Conservation (phyloP, 1,140 invertebrate species). For the Parapsyche elsis region DNA sequence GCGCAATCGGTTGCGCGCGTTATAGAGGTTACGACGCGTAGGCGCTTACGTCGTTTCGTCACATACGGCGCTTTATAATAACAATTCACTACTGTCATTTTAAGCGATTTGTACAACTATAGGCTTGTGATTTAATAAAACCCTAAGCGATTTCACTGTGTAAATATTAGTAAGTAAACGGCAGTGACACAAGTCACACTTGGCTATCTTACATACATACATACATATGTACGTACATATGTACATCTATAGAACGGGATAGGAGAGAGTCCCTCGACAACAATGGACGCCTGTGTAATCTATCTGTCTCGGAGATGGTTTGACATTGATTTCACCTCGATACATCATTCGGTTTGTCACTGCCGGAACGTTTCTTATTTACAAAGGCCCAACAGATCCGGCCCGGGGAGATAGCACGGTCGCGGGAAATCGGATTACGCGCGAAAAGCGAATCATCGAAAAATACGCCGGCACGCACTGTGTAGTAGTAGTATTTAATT, state of each 20-base stretch:
- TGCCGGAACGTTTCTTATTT: slow-evolving; percentile 17
- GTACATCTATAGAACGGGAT: neutral
- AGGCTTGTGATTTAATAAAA: too few relatives aligned
- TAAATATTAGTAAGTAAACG: too few relatives aligned
- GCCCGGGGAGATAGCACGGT: slow-evolving; percentile 4
- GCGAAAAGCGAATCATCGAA: slow-evolving; percentile 15
- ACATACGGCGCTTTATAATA: too few relatives aligned
- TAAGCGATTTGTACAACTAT: too few relatives aligned
- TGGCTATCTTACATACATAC: neutral
- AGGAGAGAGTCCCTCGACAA: too few relatives aligned
- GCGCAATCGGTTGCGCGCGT: too few relatives aligned
- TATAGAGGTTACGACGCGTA: too few relatives aligned
- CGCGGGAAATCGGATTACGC: slow-evolving; percentile 36
- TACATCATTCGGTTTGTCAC: slow-evolving; percentile 51
- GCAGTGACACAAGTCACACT: too few relatives aligned
- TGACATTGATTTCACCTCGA: slow-evolving; percentile 51
- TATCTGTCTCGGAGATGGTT: slow-evolving; percentile 43
- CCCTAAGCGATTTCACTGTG: too few relatives aligned
- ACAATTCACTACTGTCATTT: too few relatives aligned
- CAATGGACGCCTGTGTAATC: slow-evolving; percentile 17
- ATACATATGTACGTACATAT: neutral
- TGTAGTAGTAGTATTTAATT: too few relatives aligned
- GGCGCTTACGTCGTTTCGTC: too few relatives aligned
- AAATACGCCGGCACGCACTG: neutral
- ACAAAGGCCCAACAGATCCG: slow-evolving; percentile 18